Percentiles rank a stretch among this genome's conserved stretches.
Evolutionary conservation across 1,140 invertebrate genomes (phyloP).

Genomic region (Nephila pilipes): DNA sequence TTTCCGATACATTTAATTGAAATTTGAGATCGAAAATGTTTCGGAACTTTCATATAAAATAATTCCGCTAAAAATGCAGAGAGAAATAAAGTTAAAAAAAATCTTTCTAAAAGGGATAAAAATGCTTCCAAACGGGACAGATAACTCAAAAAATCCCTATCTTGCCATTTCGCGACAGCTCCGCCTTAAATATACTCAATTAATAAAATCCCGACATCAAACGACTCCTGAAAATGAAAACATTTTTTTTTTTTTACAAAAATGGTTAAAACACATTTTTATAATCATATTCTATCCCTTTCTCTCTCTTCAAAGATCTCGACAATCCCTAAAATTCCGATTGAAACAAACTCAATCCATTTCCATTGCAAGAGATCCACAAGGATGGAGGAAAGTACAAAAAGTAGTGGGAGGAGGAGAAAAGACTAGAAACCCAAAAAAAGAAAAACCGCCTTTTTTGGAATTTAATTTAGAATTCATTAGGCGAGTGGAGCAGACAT

Average conservation of each 20-base stretch:
- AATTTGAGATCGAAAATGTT: too few species aligned
- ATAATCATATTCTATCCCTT: background rate
- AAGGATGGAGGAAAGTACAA: background rate
- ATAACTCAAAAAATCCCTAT: too few species aligned
- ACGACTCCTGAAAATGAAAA: background rate
- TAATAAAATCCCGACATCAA: conserved; percentile 1
- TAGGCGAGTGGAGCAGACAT: conserved; percentile 21
- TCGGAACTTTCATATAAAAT: too few species aligned
- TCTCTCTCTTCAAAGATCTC: too few species aligned
- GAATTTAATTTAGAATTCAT: conserved; percentile 65
- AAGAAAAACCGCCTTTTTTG: conserved; percentile 27
- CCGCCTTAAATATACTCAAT: background rate
- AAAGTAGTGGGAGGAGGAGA: background rate
- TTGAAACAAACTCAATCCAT: conserved; percentile 12
- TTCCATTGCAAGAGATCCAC: too few species aligned
- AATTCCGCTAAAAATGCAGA: too few species aligned
- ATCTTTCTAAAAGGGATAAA: too few species aligned
- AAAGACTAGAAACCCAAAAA: background rate
- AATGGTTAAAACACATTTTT: background rate
- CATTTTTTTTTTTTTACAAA: background rate
- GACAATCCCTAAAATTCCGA: background rate
- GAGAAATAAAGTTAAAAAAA: too few species aligned
- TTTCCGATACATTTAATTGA: too few species aligned
- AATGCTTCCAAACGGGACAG: too few species aligned
- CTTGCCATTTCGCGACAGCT: too few species aligned